Conservation (phyloP, 2,888 invertebrate genomes). For the Odontocerum albicorne region DNA sequence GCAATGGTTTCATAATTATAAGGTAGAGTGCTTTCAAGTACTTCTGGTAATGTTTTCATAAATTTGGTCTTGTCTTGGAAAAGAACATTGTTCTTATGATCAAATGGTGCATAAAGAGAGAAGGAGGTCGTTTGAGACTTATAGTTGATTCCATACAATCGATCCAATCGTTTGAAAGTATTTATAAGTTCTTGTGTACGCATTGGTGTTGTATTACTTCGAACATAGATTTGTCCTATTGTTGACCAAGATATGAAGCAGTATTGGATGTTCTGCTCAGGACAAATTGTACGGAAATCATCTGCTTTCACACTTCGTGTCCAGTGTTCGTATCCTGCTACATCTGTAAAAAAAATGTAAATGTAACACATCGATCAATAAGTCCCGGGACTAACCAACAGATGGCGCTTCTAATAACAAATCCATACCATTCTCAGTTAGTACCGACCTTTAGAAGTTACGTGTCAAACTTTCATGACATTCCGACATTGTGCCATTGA, state of each 20-base stretch:
- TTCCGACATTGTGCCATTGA: too few relatives aligned
- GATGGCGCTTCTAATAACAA: too few relatives aligned
- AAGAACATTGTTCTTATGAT: slow-evolving; percentile 63
- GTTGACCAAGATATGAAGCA: slow-evolving; percentile 71
- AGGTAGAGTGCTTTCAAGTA: slow-evolving; percentile 46
- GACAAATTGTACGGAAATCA: slow-evolving; percentile 62
- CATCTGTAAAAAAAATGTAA: slow-evolving; percentile 25
- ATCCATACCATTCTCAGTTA: too few relatives aligned
- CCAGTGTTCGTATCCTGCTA: slow-evolving; percentile 20
- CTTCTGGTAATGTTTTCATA: slow-evolving; percentile 43
- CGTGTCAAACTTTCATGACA: too few relatives aligned
- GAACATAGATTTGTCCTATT: slow-evolving; percentile 67
- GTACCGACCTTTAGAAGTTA: too few relatives aligned
- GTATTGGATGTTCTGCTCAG: slow-evolving; percentile 49
- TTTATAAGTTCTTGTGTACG: slow-evolving; percentile 70
- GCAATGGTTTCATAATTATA: slow-evolving; percentile 47
- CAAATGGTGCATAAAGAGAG: slow-evolving; percentile 69
- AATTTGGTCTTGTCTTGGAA: slow-evolving; percentile 63
- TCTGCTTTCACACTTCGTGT: slow-evolving; percentile 38
- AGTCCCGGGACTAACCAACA: too few relatives aligned
- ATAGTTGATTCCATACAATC: slow-evolving; percentile 66
- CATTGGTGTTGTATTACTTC: slow-evolving; percentile 56
- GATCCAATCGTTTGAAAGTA: slow-evolving; percentile 69
- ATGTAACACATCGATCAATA: too few relatives aligned
- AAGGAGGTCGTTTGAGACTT: slow-evolving; percentile 63